Percentiles rank a stretch among this genome's conserved stretches.
These are phyloP conservation scores for Acrocyrtus sp. DNA, from an alignment of 2,888 invertebrate species.

Conservation along the genomic window DNA sequence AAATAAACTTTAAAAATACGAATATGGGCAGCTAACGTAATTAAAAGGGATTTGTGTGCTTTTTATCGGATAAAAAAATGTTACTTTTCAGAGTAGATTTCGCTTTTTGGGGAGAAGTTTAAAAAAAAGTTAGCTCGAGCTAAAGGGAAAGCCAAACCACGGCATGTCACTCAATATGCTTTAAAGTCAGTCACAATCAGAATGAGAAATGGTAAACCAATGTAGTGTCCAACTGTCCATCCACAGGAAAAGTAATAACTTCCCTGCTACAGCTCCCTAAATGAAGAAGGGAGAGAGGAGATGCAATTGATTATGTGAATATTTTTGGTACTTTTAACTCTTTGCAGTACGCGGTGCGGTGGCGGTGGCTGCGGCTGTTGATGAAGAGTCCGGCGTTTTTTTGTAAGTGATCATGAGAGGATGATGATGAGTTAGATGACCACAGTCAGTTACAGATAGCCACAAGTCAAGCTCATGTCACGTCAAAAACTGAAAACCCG, in stretches of 20 bases:
- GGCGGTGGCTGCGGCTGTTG: slow-evolving; percentile 5
- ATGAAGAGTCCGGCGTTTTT: too few relatives aligned
- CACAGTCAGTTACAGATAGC: slow-evolving; percentile 51
- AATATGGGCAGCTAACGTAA: slow-evolving; percentile 29
- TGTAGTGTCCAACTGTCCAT: slow-evolving; percentile 50
- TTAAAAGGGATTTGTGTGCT: slow-evolving; percentile 12
- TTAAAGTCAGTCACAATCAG: slow-evolving; percentile 30
- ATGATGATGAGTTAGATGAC: slow-evolving; percentile 48
- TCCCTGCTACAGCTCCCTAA: too few relatives aligned
- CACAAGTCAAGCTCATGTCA: slow-evolving; percentile 51
- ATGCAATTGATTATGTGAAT: too few relatives aligned
- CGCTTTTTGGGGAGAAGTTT: too few relatives aligned
- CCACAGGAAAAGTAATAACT: slow-evolving; percentile 47
- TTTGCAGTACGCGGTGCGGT: slow-evolving; percentile 1
- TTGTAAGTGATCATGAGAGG: too few relatives aligned
- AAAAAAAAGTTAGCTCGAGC: too few relatives aligned
- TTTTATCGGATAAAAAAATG: slow-evolving; percentile 23
- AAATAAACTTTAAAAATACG: slow-evolving; percentile 5
- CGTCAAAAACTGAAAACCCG: slow-evolving; percentile 47
- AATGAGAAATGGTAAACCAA: slow-evolving; percentile 53
- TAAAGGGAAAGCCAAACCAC: too few relatives aligned
- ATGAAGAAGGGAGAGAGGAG: too few relatives aligned
- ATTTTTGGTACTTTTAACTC: too few relatives aligned
- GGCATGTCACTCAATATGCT: slow-evolving; percentile 31
- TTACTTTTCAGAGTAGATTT: too few relatives aligned